phyloP scores from a whole-genome alignment of 30 jellyfish, hydroid and myxozoan species.

The Pseudorhiza aurosa region DNA sequence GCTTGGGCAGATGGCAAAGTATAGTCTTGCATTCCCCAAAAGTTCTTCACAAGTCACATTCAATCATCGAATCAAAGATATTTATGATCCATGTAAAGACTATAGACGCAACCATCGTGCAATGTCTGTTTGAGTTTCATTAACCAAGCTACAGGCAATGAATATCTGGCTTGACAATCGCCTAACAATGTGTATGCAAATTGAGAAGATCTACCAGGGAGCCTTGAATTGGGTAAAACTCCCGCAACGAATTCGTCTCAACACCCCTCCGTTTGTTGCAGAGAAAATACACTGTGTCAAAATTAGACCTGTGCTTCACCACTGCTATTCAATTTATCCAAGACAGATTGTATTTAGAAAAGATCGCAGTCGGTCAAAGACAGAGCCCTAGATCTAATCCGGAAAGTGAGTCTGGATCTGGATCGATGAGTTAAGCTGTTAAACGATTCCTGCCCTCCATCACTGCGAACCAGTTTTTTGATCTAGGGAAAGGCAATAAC shows the following conservation, averaged over 20 bases:
- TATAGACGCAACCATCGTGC: no score
- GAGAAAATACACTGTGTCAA: slow-evolving; percentile 17
- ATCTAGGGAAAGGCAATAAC: no score
- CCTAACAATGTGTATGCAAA: slow-evolving; percentile 21
- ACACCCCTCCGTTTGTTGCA: slow-evolving; percentile 16
- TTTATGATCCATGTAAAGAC: no score
- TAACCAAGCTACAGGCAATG: no score
- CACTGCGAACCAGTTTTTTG: no score
- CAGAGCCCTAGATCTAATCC: slow-evolving; percentile 20
- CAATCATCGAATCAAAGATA: no score
- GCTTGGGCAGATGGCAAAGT: no score
- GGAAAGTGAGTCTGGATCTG: slow-evolving; percentile 12
- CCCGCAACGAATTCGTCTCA: slow-evolving; percentile 36
- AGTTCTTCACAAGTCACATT: no score
- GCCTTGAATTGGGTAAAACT: slow-evolving; percentile 27
- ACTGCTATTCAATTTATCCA: slow-evolving; percentile 24
- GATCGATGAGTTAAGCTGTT: slow-evolving; percentile 19
- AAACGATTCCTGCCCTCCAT: slow-evolving; percentile 9
- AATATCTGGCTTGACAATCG: slow-evolving; percentile 7
- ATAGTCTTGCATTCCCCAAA: no score
- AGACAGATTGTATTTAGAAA: neutral
- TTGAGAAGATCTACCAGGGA: slow-evolving; percentile 21
- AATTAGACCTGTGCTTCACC: slow-evolving; percentile 15
- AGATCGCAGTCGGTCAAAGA: neutral
- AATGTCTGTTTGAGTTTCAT: no score